A percentile compares a stretch with the other conserved stretches of the same genome.
Conservation (phyloP, 2,797 vertebrate species). For the Enteromius trimaculatus region DNA sequence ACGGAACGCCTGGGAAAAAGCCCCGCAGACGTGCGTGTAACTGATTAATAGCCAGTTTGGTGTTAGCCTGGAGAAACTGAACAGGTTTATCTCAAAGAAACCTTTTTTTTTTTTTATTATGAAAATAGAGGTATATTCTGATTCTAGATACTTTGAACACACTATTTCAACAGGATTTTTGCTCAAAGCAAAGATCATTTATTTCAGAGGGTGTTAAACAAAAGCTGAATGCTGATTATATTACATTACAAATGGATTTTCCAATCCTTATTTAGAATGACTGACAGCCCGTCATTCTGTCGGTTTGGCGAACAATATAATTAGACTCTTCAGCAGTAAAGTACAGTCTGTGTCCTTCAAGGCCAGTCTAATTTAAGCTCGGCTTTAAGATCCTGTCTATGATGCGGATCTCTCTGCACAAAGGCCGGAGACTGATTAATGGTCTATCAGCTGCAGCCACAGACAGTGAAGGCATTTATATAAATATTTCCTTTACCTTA, state of each 20-base stretch:
- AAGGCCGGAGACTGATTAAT: slow-evolving; percentile 57
- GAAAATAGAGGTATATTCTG: slow-evolving; percentile 21
- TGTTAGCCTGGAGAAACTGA: slow-evolving; percentile 41
- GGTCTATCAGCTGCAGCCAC: slow-evolving; percentile 40
- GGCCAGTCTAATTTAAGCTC: slow-evolving; percentile 21
- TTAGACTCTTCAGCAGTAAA: slow-evolving; percentile 22
- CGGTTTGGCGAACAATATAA: not conserved
- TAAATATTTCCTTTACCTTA: slow-evolving; percentile 63
- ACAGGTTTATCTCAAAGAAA: slow-evolving; percentile 45
- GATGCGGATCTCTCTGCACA: slow-evolving; percentile 39
- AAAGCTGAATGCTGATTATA: not conserved
- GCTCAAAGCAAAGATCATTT: slow-evolving; percentile 1
- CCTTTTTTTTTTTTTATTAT: slow-evolving; percentile 22
- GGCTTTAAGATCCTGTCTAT: slow-evolving; percentile 15
- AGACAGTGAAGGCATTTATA: slow-evolving; percentile 55
- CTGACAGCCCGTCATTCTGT: not conserved
- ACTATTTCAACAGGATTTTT: not conserved
- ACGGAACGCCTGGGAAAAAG: slow-evolving; percentile 28
- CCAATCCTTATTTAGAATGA: not conserved
- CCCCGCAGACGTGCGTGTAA: slow-evolving; percentile 32
- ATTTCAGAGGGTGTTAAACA: slow-evolving; percentile 24
- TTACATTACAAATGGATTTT: not conserved
- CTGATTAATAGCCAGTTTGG: slow-evolving; percentile 48
- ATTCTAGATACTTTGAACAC: slow-evolving; percentile 15
- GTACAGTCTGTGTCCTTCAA: slow-evolving; percentile 38